phyloP scores from a whole-genome alignment of 2,888 invertebrate genomes.

The Coleophora deauratella region DNA sequence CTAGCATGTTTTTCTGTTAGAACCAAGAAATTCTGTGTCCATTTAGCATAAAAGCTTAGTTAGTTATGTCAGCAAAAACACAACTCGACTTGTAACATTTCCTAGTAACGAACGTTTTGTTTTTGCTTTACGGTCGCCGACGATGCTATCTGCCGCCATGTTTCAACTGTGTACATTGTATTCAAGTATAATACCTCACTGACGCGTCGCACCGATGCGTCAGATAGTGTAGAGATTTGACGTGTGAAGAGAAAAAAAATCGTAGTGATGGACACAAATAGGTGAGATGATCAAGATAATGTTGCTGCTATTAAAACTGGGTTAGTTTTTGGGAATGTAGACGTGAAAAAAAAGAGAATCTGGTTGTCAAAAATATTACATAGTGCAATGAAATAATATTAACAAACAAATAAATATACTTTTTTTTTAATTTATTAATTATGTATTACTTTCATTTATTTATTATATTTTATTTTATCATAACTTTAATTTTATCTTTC shows the following conservation, averaged over 20 bases:
- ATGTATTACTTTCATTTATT: too few species aligned
- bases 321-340: neutral
- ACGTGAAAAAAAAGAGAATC: neutral
- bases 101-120: slow-evolving; percentile 25
- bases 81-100: too few species aligned
- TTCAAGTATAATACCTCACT: slow-evolving; percentile 28
- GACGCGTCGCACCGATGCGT: slow-evolving; percentile 43
- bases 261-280: slow-evolving; percentile 24
- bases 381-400: neutral
- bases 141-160: slow-evolving; percentile 33
- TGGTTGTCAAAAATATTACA: neutral
- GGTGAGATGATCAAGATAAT: slow-evolving; percentile 29
- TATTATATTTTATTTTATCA: too few species aligned
- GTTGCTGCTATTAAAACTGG: slow-evolving; percentile 19
- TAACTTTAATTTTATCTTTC: too few species aligned
- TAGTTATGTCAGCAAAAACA: too few species aligned
- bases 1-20: too few species aligned
- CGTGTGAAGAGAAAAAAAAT: slow-evolving; percentile 42
- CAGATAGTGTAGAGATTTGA: slow-evolving; percentile 52
- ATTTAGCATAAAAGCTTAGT: too few species aligned
- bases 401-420: too few species aligned
- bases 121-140: slow-evolving; percentile 27
- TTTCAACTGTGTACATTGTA: slow-evolving; percentile 39
- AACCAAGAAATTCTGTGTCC: too few species aligned
- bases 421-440: too few species aligned